Percentiles rank a stretch among this genome's conserved stretches.
phyloP scores from a whole-genome alignment of 35 echinoderm and acorn worm species.

The Hemicentrotus pulcherrimus region DNA sequence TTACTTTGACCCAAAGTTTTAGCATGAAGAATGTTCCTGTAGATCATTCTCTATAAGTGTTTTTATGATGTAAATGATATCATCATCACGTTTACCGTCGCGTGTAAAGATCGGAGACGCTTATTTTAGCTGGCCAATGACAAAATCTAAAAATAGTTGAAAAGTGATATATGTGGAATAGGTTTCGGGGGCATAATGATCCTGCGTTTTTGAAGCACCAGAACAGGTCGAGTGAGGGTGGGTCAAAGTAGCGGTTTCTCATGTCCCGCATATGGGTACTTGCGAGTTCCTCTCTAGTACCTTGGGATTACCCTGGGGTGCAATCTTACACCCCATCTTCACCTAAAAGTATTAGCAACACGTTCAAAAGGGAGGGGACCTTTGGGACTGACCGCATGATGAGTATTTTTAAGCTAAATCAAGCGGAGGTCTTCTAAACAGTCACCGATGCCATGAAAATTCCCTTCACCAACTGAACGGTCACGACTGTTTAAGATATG shows the following conservation, averaged over 20 bases:
- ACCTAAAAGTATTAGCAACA: neutral
- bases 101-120: neutral
- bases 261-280: neutral
- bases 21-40: neutral
- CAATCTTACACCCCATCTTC: neutral
- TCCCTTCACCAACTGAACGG: neutral
- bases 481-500: neutral
- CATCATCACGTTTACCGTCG: neutral
- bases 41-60: neutral
- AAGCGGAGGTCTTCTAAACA: too few relatives aligned
- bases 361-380: neutral
- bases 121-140: neutral
- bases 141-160: neutral
- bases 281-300: neutral
- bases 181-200: neutral
- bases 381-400: too few relatives aligned
- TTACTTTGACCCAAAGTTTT: neutral
- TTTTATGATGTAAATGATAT: neutral
- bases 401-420: too few relatives aligned
- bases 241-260: neutral
- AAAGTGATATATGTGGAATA: conserved; percentile 11
- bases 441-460: too few relatives aligned
- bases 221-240: neutral
- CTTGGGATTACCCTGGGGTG: neutral
- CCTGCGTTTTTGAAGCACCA: neutral